Evolutionary conservation across 1,140 invertebrate genomes (phyloP).

Genomic region (Drosophila leontia): DNA sequence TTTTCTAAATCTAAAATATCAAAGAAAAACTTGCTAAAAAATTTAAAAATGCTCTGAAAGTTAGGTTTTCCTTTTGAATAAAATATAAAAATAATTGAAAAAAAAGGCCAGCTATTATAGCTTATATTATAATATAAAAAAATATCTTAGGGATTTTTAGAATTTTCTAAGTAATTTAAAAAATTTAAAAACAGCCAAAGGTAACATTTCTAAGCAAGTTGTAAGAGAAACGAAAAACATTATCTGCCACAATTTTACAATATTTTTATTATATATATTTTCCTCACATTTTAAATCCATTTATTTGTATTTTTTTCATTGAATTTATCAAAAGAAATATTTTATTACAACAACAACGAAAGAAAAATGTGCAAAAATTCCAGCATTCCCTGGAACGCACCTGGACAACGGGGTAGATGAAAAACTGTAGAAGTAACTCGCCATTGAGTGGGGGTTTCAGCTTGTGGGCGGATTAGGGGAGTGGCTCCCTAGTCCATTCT

Average conservation of each 20-base stretch:
- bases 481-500: slow-evolving; percentile 1
- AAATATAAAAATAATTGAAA: too few species aligned
- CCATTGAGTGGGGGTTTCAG: slow-evolving; percentile 10
- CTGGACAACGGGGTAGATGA: neutral
- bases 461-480: slow-evolving; percentile 10
- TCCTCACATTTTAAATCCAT: neutral
- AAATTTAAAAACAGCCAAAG: neutral
- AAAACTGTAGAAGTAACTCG: slow-evolving; percentile 8
- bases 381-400: neutral
- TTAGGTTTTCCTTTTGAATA: too few species aligned
- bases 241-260: too few species aligned
- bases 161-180: too few species aligned
- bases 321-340: slow-evolving; percentile 10
- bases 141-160: too few species aligned
- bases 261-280: neutral
- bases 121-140: too few species aligned
- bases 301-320: neutral
- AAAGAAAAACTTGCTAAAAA: neutral
- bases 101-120: too few species aligned
- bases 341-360: neutral
- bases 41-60: too few species aligned
- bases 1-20: too few species aligned
- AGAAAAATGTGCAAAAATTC: neutral
- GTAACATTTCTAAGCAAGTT: neutral
- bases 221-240: neutral